phyloP scores from a whole-genome alignment of 2,797 vertebrate species.

The Notoglanidium macrostoma region DNA sequence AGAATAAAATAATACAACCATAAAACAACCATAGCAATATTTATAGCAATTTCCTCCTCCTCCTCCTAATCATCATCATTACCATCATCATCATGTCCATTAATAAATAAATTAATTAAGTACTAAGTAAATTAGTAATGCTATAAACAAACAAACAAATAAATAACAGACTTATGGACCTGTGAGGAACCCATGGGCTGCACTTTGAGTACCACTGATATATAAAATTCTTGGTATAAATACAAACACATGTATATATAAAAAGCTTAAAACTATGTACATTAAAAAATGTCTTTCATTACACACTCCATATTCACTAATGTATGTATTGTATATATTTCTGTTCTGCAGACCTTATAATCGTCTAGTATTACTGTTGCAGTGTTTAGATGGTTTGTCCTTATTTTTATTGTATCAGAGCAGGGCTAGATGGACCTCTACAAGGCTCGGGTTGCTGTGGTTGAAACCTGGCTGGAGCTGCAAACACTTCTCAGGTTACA shows the following conservation, averaged over 20 bases:
- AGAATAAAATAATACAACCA: neutral
- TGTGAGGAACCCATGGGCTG: neutral
- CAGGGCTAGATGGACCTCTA: neutral
- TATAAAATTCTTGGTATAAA: neutral
- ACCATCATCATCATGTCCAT: neutral
- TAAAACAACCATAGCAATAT: too few species aligned
- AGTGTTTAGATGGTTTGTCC: neutral
- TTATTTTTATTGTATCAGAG: conserved; percentile 12
- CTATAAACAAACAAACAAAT: neutral
- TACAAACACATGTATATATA: neutral
- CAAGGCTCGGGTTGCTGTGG: conserved; percentile 70
- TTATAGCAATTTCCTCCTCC: too few species aligned
- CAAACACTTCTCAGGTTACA: conserved; percentile 79
- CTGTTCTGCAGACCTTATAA: neutral
- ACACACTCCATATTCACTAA: neutral
- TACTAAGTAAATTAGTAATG: too few species aligned
- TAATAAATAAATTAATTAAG: too few species aligned
- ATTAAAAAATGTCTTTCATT: neutral
- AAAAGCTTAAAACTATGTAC: neutral
- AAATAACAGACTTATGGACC: neutral
- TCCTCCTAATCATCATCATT: neutral
- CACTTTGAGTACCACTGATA: neutral
- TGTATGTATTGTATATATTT: neutral
- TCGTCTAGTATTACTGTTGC: neutral
- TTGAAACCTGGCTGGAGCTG: conserved; percentile 42